These are phyloP conservation scores for Drosophila watanabei DNA, from an alignment of 1,140 invertebrate species.

Conservation along the genomic window DNA sequence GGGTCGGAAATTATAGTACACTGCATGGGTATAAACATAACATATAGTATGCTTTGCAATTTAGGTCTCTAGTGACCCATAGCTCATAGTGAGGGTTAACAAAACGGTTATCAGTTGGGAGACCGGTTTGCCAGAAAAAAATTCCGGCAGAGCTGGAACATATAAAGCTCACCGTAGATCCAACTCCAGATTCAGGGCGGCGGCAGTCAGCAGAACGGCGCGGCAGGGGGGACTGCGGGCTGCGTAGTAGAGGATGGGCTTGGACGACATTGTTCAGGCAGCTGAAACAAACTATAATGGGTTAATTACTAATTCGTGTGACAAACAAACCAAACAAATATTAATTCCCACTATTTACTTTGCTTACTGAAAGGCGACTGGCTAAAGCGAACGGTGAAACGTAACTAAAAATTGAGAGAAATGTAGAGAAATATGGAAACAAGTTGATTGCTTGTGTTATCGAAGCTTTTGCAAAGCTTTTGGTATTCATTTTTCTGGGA, in stretches of 20 bases:
- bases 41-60: too few relatives aligned
- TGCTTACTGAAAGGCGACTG: conserved; percentile 27
- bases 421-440: conserved; percentile 12
- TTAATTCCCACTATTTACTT: conserved; percentile 1
- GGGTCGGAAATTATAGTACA: too few relatives aligned
- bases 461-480: conserved; percentile 17
- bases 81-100: background rate
- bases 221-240: conserved; percentile 88
- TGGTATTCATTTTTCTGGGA: background rate
- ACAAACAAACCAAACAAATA: conserved; percentile 12
- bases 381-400: conserved; percentile 15
- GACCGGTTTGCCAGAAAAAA: conserved; percentile 52
- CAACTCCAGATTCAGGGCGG: conserved; percentile 89
- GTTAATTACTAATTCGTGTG: conserved; percentile 41
- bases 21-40: too few relatives aligned
- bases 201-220: conserved; percentile 88
- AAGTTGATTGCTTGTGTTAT: conserved; percentile 16
- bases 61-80: background rate
- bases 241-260: conserved; percentile 85
- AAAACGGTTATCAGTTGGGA: conserved; percentile 8
- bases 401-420: conserved; percentile 44
- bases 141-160: conserved; percentile 8
- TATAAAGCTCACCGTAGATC: conserved; percentile 87
- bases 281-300: conserved; percentile 16
- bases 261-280: conserved; percentile 60